Conservation (phyloP, 2,888 invertebrate species). For the Synanthedon myopaeformis region DNA sequence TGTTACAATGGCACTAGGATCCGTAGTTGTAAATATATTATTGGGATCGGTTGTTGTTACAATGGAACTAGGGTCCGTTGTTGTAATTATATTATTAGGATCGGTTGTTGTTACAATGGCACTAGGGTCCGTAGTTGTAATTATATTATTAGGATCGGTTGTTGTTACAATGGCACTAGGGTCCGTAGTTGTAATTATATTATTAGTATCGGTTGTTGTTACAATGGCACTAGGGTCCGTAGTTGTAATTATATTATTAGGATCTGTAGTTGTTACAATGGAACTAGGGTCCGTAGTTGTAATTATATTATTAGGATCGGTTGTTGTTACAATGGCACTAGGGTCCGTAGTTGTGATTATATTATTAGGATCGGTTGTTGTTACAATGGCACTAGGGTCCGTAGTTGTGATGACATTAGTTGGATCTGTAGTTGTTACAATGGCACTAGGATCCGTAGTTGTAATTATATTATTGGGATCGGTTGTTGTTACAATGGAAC, state of each 20-base stretch:
- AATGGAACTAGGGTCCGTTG: slow-evolving; percentile 1
- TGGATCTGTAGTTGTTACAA: slow-evolving; percentile 1
- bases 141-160: slow-evolving; percentile 1
- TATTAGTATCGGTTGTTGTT: no score
- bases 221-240: slow-evolving; percentile 3
- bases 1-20: background rate
- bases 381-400: slow-evolving; percentile 2
- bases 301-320: slow-evolving; percentile 1
- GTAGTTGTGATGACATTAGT: slow-evolving; percentile 1
- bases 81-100: slow-evolving; percentile 1
- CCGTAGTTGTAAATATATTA: slow-evolving; percentile 1
- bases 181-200: background rate
- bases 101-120: slow-evolving; percentile 2
- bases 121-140: slow-evolving; percentile 1
- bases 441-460: background rate
- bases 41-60: slow-evolving; percentile 1
- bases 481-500: slow-evolving; percentile 3
- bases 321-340: slow-evolving; percentile 2
- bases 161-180: slow-evolving; percentile 3
- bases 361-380: no score
- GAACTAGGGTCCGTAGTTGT: background rate
- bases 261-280: background rate
- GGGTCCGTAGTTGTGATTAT: slow-evolving; percentile 1
- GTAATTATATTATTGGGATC: slow-evolving; percentile 1
- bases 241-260: slow-evolving; percentile 1